Evolutionary conservation across 2,888 invertebrate genomes (phyloP), one percentile per base, ranked within the genome.

Genomic region (Venustoraphidia nigricollis): DNA sequence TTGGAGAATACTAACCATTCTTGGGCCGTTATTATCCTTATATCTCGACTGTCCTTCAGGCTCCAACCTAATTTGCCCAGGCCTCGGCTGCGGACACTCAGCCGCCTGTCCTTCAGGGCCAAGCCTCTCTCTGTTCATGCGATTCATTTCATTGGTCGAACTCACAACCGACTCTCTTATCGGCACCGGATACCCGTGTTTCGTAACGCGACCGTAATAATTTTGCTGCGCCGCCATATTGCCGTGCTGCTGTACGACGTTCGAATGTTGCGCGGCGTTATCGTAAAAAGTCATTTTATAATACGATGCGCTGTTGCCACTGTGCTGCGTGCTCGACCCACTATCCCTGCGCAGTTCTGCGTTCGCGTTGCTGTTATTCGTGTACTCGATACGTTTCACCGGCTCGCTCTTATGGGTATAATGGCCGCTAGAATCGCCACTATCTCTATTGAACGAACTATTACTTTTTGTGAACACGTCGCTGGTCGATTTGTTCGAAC

Each of bases 321-420:
- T 80, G 64, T 85, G 84, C 60, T 85, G 85, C 4, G 84, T 83
- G 50, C 83, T 83, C 40, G 83, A 83, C 46, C 84, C 84, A 52
- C 83, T 83, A 66, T 85, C 84, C 35, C 82, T 72, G 44, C 83
- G 72, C 11, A 47, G 27, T 9, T 47, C 47, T 34, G 35, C 34
- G 10, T 17, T 27, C 6, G 27, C 27, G 27, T 27, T 27, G 6
- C 27, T 27, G 6, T 27, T 27, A 6, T 27, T 27, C 27, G 27
- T 27, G 6, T 27, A 27, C 27, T 27, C 27, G 27, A 27, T 27
- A 14, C 14, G 65, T 48, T 65, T 66, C 36, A 66, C 76, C n/a
- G 86, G 86, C 55, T 86, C 86, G 60, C 85, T 85, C 53, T 83
- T 76, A 64, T 86, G 86, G 48, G 85, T 86, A 63, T 83, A 87